Conservation (phyloP, 1,140 invertebrate genomes). For the Drosophila yakuba region DNA sequence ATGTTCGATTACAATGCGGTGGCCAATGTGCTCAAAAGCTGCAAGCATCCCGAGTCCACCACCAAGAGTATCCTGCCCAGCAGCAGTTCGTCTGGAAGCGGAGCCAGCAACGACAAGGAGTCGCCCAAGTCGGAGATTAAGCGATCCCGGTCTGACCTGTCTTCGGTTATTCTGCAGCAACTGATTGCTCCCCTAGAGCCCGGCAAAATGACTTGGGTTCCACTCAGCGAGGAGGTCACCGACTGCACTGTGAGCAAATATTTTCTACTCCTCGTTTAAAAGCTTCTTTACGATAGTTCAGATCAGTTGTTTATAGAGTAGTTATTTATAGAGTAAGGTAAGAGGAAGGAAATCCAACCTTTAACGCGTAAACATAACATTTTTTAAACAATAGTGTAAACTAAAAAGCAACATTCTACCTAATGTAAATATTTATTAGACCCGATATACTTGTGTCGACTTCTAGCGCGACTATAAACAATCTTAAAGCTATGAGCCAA, state of each 20-base stretch:
- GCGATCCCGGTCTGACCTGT: slow-evolving; percentile 87
- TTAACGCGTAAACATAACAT: too few relatives aligned
- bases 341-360: too few relatives aligned
- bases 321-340: too few relatives aligned
- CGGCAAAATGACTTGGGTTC: slow-evolving; percentile 80
- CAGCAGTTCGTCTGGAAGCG: slow-evolving; percentile 58
- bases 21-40: slow-evolving; percentile 65
- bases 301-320: too few relatives aligned
- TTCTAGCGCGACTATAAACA: too few relatives aligned
- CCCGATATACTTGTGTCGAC: too few relatives aligned
- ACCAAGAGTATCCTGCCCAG: slow-evolving; percentile 64
- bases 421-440: too few relatives aligned
- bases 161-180: slow-evolving; percentile 88
- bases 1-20: slow-evolving; percentile 77
- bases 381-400: too few relatives aligned
- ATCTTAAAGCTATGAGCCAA: too few relatives aligned
- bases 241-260: slow-evolving; percentile 73
- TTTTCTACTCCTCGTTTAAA: too few relatives aligned
- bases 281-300: too few relatives aligned
- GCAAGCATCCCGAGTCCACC: slow-evolving; percentile 71
- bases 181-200: slow-evolving; percentile 87
- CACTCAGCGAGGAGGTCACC: slow-evolving; percentile 76
- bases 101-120: slow-evolving; percentile 86
- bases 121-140: slow-evolving; percentile 86
- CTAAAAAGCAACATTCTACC: too few relatives aligned